Evolutionary conservation across 1,140 invertebrate species (phyloP), one percentile per base, ranked within the genome.

Genomic region (Philaenus spumarius): DNA sequence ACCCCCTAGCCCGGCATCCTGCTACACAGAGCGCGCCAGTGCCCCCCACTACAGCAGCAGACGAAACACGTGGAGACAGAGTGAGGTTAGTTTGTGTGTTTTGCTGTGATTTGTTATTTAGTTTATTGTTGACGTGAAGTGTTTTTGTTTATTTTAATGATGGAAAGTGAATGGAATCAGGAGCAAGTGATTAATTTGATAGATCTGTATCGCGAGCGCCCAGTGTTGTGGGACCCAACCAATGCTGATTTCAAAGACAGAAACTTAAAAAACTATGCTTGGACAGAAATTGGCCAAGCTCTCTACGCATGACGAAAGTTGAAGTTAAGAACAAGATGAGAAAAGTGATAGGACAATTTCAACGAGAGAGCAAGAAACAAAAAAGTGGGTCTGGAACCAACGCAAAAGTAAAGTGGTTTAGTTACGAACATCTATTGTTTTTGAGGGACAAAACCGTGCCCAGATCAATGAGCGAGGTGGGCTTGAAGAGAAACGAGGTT

Each of bases 341-440:
- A 7, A 48, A 48, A 9, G 11, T 48, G 4, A 48, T 48, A 23
- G 22, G 23, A 11, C 48, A 51, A 45, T 55, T 55, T 24, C 37
- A 55, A 15, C 37, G 54, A 26, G 54, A 45, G 24, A n/a, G 9
- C 54, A 55, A 55, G 26, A 55, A 55, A 22, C 30, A 55, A 45
- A 55, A 43, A 45, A 45, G 40, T 55, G 54, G 54, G 48, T 52
- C 48, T 52, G 48, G 48, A 52, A 30, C 48, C 48, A 30, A 52
- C 9, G 24, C 11, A 52, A 52, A 52, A 52, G 48, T 52, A 30
- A 52, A 52, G 48, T 52, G 23, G 48, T 52, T 52, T 52, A 7
- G 20, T 30, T 52, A 52, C 48, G 48, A 52, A 52, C 48, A 43
- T 43, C 40, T n/a, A n/a, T n/a, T n/a, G n/a, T n/a, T n/a, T n/a